phyloP scores from a whole-genome alignment of 2,888 invertebrate genomes.

The Ctenicera cuprea region DNA sequence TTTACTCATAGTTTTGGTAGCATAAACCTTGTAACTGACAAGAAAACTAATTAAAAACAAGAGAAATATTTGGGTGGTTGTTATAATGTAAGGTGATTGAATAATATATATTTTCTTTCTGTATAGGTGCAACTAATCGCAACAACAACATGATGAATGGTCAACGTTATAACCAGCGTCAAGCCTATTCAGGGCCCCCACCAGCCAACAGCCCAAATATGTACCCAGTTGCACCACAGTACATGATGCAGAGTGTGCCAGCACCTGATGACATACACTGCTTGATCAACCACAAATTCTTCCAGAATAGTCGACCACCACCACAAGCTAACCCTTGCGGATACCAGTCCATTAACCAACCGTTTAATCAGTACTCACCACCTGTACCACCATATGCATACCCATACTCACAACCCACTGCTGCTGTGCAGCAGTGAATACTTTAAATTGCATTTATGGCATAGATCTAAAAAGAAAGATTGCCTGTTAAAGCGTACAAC shows the following conservation, averaged over 20 bases:
- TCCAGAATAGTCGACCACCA: constrained; percentile 80
- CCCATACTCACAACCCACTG: constrained; percentile 80
- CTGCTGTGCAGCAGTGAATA: constrained; percentile 83
- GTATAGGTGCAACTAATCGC: constrained; percentile 50
- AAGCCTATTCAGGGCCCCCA: constrained; percentile 64
- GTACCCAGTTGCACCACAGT: constrained; percentile 71
- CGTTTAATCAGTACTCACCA: constrained; percentile 82
- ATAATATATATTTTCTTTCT: not conserved
- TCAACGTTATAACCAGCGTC: constrained; percentile 60
- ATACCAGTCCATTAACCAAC: constrained; percentile 78
- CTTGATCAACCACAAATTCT: constrained; percentile 82
- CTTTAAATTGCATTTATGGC: not conserved
- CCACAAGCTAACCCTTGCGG: constrained; percentile 76
- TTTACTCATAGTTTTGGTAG: too few species aligned
- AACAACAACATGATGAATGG: constrained; percentile 61
- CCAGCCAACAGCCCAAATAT: constrained; percentile 66
- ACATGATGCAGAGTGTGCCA: constrained; percentile 71
- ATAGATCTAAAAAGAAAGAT: not conserved
- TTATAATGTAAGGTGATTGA: too few species aligned
- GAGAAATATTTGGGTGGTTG: too few species aligned
- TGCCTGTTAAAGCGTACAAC: not conserved
- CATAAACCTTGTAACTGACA: too few species aligned
- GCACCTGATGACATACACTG: constrained; percentile 73
- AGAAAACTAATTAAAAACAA: too few species aligned
- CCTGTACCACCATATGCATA: constrained; percentile 78